phyloP scores from a whole-genome alignment of 2,888 invertebrate genomes.

The Strigamia transsilvanica region DNA sequence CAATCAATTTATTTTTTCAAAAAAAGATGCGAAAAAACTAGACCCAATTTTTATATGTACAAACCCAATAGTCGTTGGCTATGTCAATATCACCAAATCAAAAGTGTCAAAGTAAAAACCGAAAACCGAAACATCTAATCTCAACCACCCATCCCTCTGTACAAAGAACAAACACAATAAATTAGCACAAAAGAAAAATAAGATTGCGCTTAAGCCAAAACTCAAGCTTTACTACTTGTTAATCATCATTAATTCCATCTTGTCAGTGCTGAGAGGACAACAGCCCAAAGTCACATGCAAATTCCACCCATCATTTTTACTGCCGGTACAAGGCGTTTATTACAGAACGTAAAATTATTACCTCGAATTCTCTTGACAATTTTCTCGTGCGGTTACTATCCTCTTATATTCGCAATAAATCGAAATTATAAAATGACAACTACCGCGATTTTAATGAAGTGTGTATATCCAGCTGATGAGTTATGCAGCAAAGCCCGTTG shows the following conservation, averaged over 20 bases:
- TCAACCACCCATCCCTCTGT: neutral
- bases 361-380: no score
- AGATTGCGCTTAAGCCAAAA: neutral
- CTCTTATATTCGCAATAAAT: neutral
- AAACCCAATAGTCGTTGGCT: neutral
- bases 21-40: neutral
- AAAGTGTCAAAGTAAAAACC: conserved; percentile 4
- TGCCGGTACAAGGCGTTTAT: neutral
- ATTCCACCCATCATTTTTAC: neutral
- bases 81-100: neutral
- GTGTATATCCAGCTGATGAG: neutral
- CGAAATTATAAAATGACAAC: neutral
- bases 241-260: neutral
- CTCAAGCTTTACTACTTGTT: neutral
- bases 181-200: neutral
- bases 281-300: neutral
- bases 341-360: no score
- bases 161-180: neutral
- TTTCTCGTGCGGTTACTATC: no score
- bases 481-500: neutral
- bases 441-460: neutral
- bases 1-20: neutral
- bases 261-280: neutral
- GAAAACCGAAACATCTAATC: neutral
- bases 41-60: neutral